A percentile compares a stretch with the other conserved stretches of the same genome.
These are phyloP conservation scores for Lampropteryx suffumata DNA, from an alignment of 2,888 invertebrate genomes.

Conservation along the genomic window DNA sequence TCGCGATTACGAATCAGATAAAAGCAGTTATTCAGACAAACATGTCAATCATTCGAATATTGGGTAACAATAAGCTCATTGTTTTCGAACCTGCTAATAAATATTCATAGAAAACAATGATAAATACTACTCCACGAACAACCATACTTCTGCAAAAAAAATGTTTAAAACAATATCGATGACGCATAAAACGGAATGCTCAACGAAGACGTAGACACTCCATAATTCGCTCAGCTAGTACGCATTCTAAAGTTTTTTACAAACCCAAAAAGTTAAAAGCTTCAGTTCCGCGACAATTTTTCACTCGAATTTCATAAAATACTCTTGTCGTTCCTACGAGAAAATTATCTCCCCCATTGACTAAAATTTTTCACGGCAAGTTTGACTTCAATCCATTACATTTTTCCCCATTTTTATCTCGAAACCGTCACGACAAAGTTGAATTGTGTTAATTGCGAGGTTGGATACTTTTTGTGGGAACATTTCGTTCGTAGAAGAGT, in stretches of 20 bases:
- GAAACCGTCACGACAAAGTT: conserved; percentile 63
- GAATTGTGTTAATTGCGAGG: conserved; percentile 73
- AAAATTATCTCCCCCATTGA: conserved; percentile 79
- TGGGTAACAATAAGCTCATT: conserved; percentile 62
- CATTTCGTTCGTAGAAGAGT: conserved; percentile 49
- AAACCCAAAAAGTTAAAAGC: conserved; percentile 22
- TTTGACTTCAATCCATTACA: conserved; percentile 79
- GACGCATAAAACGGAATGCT: neutral
- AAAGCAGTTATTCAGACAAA: conserved; percentile 43
- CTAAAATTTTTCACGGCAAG: conserved; percentile 77
- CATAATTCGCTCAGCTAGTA: neutral
- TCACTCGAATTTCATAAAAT: conserved; percentile 72
- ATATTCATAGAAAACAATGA: conserved; percentile 73
- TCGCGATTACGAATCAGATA: conserved; percentile 37
- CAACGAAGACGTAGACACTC: too few species aligned
- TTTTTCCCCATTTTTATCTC: conserved; percentile 72
- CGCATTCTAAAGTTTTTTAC: neutral
- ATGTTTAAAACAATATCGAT: neutral
- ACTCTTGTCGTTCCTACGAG: conserved; percentile 61
- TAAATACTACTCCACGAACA: conserved; percentile 56
- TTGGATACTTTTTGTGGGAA: conserved; percentile 59
- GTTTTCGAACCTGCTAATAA: conserved; percentile 68
- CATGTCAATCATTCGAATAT: conserved; percentile 52
- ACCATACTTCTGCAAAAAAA: neutral
- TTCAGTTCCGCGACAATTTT: conserved; percentile 54